A percentile compares a stretch with the other conserved stretches of the same genome.
These are phyloP conservation scores for Brenthis ino DNA, from an alignment of 2,888 invertebrate species.

Conservation along the genomic window DNA sequence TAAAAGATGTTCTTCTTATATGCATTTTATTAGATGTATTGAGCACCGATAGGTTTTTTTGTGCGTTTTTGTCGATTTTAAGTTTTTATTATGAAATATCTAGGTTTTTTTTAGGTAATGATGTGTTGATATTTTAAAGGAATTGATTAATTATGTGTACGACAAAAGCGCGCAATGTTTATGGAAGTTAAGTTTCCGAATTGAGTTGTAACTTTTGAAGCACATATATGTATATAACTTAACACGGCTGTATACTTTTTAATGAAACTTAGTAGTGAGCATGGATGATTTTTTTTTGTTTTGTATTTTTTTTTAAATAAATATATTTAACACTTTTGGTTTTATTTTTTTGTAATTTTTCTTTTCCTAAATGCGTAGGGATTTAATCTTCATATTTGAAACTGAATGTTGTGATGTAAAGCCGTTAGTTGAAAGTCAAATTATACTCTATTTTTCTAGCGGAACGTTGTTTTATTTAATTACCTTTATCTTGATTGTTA, in stretches of 20 bases:
- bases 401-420: slow-evolving; percentile 68
- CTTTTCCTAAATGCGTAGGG: slow-evolving; percentile 36
- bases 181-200: background rate
- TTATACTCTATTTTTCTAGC: slow-evolving; percentile 77
- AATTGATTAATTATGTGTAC: background rate
- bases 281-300: slow-evolving; percentile 68
- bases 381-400: slow-evolving; percentile 46
- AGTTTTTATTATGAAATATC: background rate
- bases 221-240: slow-evolving; percentile 49
- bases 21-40: slow-evolving; percentile 15
- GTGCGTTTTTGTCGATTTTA: slow-evolving; percentile 22
- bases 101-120: background rate
- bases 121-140: no score
- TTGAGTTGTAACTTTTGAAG: slow-evolving; percentile 10
- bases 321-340: slow-evolving; percentile 71
- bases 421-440: slow-evolving; percentile 61
- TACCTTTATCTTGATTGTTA: background rate
- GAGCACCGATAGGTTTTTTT: slow-evolving; percentile 1
- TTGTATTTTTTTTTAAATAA: slow-evolving; percentile 76
- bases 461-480: slow-evolving; percentile 33
- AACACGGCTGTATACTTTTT: slow-evolving; percentile 48
- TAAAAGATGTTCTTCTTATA: slow-evolving; percentile 20
- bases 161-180: slow-evolving; percentile 15
- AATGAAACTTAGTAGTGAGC: slow-evolving; percentile 67
- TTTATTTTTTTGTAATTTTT: slow-evolving; percentile 53